Percentiles rank a stretch among this genome's conserved stretches.
Conservation (phyloP, 2,888 invertebrate genomes). For the Ptilodon capucinus region DNA sequence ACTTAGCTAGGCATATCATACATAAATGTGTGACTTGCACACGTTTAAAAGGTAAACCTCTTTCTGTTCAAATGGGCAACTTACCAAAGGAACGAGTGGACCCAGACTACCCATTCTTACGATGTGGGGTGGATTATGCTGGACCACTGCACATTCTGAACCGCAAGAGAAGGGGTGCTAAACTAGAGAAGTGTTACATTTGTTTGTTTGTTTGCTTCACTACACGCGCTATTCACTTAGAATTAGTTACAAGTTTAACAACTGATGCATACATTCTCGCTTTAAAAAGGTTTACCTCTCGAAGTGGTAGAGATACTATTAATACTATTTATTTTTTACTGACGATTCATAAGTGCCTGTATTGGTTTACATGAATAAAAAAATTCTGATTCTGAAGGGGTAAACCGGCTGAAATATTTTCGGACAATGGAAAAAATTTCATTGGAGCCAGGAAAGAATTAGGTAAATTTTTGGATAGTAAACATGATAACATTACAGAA, state of each 20-base stretch:
- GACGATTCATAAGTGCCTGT: too few species aligned
- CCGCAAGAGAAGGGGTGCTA: slow-evolving; percentile 1
- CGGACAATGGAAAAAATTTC: slow-evolving; percentile 25
- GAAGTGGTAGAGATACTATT: too few species aligned
- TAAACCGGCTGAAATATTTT: slow-evolving; percentile 26
- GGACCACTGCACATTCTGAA: slow-evolving; percentile 15
- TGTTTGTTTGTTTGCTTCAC: slow-evolving; percentile 2
- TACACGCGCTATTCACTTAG: slow-evolving; percentile 4
- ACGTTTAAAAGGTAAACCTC: background rate
- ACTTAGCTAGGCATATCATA: slow-evolving; percentile 3
- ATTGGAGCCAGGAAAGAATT: slow-evolving; percentile 19
- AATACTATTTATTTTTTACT: too few species aligned
- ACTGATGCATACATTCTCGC: background rate
- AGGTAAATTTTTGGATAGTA: slow-evolving; percentile 11
- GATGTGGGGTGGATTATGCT: slow-evolving; percentile 27
- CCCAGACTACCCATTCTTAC: slow-evolving; percentile 16
- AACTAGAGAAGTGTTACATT: slow-evolving; percentile 1
- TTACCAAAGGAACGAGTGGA: background rate
- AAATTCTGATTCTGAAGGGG: too few species aligned
- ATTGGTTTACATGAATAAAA: too few species aligned
- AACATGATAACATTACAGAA: slow-evolving; percentile 2
- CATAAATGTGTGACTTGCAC: background rate
- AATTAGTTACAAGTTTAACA: slow-evolving; percentile 1
- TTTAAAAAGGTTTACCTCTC: slow-evolving; percentile 18
- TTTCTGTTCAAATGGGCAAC: background rate